Percentiles rank a stretch among this genome's conserved stretches.
Conservation (phyloP, 2,797 vertebrate species). For the Coccyzus lansbergi region DNA sequence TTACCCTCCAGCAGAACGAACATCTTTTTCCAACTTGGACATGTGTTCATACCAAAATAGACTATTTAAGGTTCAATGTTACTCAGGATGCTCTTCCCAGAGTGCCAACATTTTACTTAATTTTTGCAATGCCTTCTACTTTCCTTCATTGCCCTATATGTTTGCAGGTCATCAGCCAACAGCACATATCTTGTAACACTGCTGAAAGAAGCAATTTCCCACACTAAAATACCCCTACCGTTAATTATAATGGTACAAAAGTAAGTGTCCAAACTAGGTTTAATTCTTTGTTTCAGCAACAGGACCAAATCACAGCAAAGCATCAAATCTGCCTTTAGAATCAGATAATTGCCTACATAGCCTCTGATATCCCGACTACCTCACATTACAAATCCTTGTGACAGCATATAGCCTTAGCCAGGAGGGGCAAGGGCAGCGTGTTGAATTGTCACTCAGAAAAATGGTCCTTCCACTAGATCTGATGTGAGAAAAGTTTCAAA, state of each 20-base stretch:
- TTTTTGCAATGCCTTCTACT: neutral
- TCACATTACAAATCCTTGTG: neutral
- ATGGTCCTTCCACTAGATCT: neutral
- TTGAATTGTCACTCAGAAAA: neutral
- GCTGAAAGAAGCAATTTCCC: neutral
- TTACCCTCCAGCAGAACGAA: neutral
- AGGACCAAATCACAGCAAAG: neutral
- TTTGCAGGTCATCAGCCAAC: neutral
- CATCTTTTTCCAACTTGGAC: neutral
- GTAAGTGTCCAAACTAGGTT: neutral
- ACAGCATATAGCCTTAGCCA: neutral
- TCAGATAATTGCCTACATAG: neutral
- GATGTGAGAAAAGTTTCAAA: neutral
- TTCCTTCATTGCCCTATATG: neutral
- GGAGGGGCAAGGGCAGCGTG: neutral
- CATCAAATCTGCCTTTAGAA: neutral
- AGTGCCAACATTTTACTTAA: neutral
- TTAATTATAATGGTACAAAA: neutral
- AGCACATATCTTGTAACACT: neutral
- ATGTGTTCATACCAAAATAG: neutral
- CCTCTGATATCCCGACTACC: neutral
- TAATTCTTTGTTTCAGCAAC: neutral
- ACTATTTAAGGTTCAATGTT: neutral
- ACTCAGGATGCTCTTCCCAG: neutral
- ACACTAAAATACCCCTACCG: too few species aligned